These are phyloP conservation scores for Poecile atricapillus DNA, from an alignment of 2,113 vertebrate genomes.

Conservation along the genomic window DNA sequence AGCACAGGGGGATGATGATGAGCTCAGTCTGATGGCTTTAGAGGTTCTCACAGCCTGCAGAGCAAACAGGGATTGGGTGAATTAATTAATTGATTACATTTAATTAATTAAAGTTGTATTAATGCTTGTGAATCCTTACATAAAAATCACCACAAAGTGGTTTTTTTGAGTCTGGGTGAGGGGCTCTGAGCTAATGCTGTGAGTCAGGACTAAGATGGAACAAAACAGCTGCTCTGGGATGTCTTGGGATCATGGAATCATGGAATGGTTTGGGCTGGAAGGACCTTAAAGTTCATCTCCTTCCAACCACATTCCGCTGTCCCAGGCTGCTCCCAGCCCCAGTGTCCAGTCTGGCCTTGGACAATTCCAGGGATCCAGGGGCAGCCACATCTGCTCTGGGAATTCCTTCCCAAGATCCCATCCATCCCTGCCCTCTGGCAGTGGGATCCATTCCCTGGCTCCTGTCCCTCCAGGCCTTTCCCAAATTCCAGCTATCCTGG, in stretches of 20 bases:
- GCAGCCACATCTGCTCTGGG: neutral
- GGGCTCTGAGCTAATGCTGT: neutral
- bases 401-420: neutral
- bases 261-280: neutral
- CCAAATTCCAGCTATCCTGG: neutral
- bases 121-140: neutral
- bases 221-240: neutral
- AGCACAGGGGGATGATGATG: neutral
- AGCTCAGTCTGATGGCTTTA: neutral
- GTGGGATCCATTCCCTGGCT: neutral
- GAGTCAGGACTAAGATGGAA: neutral
- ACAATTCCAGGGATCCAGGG: neutral
- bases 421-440: neutral
- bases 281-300: fast-evolving
- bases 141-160: neutral
- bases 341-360: neutral
- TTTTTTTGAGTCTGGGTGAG: neutral
- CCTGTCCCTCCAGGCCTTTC: neutral
- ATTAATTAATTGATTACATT: too few relatives aligned
- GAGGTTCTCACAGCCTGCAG: neutral
- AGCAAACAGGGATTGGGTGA: neutral
- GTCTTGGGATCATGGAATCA: neutral
- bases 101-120: too few relatives aligned
- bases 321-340: neutral
- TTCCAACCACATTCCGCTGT: fast-evolving